Evolutionary conservation across 37 sponge, comb jelly and placozoan genomes (phyloP).

Genomic region (Lycopodina hypogea): DNA sequence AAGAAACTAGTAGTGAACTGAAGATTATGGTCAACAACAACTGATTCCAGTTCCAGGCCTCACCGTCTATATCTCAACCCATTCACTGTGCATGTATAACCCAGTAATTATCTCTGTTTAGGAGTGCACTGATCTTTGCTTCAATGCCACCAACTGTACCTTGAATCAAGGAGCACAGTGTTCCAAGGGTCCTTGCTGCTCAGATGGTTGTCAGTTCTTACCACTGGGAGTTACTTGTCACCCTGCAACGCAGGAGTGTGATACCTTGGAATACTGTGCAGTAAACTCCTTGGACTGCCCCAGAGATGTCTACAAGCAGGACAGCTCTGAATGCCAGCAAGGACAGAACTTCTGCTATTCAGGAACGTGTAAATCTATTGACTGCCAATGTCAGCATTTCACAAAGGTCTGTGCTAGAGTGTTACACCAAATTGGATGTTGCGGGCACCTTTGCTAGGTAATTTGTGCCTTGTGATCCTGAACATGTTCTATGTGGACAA

Average conservation of each 20-base stretch:
- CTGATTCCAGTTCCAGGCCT: too few relatives aligned
- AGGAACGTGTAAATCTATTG: constrained; percentile 41
- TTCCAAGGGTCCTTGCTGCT: constrained; percentile 47
- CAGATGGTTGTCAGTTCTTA: constrained; percentile 35
- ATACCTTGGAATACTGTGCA: constrained; percentile 56
- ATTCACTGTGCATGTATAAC: too few relatives aligned
- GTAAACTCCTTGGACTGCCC: constrained; percentile 65
- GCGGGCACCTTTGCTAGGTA: neutral
- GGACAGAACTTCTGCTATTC: constrained; percentile 56
- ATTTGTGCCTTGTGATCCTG: constrained; percentile 43
- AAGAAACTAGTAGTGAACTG: too few relatives aligned
- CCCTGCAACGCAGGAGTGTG: constrained; percentile 40
- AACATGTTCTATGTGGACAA: constrained; percentile 54
- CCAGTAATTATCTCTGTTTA: neutral
- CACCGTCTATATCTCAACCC: too few relatives aligned
- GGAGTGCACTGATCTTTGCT: constrained; percentile 76
- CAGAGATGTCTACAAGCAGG: constrained; percentile 34
- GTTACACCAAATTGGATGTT: constrained; percentile 23
- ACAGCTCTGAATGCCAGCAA: constrained; percentile 41
- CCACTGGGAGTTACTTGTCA: constrained; percentile 46
- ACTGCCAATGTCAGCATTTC: constrained; percentile 28
- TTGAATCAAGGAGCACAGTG: constrained; percentile 50
- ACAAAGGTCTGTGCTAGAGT: neutral
- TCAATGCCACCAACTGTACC: constrained; percentile 74
- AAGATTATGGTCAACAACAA: too few relatives aligned